Percentiles rank a stretch among this genome's conserved stretches.
These are phyloP conservation scores for Drosophila grimshawi DNA, from an alignment of 1,140 invertebrate species.

Conservation along the genomic window DNA sequence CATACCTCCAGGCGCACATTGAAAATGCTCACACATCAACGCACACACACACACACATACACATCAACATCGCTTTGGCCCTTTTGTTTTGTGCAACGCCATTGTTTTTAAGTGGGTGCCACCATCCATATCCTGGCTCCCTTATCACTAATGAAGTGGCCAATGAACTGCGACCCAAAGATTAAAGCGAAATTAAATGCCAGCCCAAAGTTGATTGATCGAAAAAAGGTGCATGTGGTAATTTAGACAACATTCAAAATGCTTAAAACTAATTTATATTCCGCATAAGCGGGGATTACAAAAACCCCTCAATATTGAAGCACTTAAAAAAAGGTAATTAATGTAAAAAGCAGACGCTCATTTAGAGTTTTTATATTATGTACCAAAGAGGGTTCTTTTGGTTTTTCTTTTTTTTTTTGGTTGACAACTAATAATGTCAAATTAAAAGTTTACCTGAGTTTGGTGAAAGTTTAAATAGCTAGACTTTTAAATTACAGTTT, in stretches of 20 bases:
- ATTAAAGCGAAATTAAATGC: conserved; percentile 81
- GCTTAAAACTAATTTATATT: background rate
- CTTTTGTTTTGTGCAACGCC: conserved; percentile 67
- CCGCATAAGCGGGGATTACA: conserved; percentile 1
- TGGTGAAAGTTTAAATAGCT: background rate
- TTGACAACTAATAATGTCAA: background rate
- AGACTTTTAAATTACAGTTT: background rate
- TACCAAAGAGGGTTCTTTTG: background rate
- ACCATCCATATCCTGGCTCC: conserved; percentile 55
- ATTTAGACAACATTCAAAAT: conserved; percentile 19
- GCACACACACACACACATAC: conserved; percentile 23
- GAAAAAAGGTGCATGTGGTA: conserved; percentile 66
- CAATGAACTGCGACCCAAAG: conserved; percentile 78
- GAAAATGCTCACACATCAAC: conserved; percentile 46
- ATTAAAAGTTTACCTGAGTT: background rate
- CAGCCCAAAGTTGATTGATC: conserved; percentile 72
- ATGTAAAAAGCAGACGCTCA: background rate
- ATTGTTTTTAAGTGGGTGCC: conserved; percentile 81
- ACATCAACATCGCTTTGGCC: conserved; percentile 10
- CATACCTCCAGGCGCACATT: conserved; percentile 60
- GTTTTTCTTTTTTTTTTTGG: background rate
- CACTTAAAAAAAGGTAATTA: conserved; percentile 6
- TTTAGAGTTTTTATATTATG: background rate
- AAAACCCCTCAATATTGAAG: background rate
- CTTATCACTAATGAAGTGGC: conserved; percentile 82